Base-by-base conservation (phyloP, 92 coral and sea anemone species). In the Montipora capitata region DNA sequence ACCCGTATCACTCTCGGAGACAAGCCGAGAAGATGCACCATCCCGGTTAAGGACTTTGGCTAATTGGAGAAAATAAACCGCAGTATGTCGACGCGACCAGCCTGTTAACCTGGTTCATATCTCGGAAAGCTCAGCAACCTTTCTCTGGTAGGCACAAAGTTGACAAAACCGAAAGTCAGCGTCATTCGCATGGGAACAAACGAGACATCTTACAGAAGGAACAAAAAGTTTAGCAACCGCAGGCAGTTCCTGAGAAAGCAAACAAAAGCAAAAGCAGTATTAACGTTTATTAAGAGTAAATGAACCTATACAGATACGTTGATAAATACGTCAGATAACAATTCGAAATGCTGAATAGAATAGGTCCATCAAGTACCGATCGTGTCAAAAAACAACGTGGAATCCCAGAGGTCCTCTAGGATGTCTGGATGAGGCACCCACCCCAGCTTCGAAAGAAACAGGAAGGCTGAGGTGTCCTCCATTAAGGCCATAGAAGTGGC, bases 61-160 rank as follows among this genome's bases (percentile, higher is more conserved):
- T 27, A 27, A 27, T 1, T 27, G 35, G 35, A 27, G 35, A 27
- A 27, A 27, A 27, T 1, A 27, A 27, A 27, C 35, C 35, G 0
- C 35, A 27, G 35, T 27, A 27, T 27, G 35, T 27, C 35, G 35
- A 27, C 35, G 35, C 35, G 2, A 27, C 35, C 35, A 27, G 2
- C 35, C 35, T 27, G 0, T 27, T 27, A 27, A 27, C 35, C 35
- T 27, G 35, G 35, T 27, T 27, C 38, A 63, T 2, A 10, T 27
- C 14, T 58, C 15, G 16, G 39, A 18, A 4, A 18, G 2, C 43
- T 4, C 27, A 10, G 66, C 13, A 35, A 45, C 49, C 17, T 64
- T 68, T 48, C 89, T 75, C 58, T 20, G 44, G 62, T 58, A 84
- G 41, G 68, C 81, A 84, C 88, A 84, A 8, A 68, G 81, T 72